Evolutionary conservation across 2,797 vertebrate genomes (phyloP).

Genomic region (Sciaenops ocellatus): DNA sequence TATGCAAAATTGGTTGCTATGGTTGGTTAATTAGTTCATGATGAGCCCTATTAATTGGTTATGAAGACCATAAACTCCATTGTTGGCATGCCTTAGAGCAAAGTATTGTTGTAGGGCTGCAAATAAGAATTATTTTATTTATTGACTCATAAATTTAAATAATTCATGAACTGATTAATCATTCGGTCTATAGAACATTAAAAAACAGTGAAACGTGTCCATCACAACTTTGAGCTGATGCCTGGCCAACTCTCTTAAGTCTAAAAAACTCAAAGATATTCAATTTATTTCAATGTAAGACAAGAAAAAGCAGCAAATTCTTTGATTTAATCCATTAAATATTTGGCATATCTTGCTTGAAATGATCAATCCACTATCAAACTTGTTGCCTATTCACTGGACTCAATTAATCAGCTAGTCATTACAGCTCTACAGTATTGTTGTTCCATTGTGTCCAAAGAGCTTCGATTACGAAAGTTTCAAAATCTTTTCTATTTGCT

Average conservation of each 20-base stretch:
- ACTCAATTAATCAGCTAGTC: background rate
- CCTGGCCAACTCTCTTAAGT: no score
- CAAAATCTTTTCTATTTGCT: slow-evolving; percentile 15
- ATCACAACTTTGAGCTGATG: no score
- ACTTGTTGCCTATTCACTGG: background rate
- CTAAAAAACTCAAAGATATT: background rate
- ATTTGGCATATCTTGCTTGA: background rate
- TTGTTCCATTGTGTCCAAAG: background rate
- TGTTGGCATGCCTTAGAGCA: no score
- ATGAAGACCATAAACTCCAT: no score
- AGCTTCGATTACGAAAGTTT: background rate
- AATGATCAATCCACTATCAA: background rate
- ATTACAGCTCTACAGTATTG: no score
- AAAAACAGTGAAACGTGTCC: background rate
- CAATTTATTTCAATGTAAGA: background rate
- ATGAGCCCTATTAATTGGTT: background rate
- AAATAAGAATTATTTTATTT: background rate
- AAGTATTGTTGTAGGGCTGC: background rate
- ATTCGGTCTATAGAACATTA: background rate
- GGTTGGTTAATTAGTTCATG: no score
- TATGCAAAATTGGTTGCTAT: no score
- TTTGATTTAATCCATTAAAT: background rate
- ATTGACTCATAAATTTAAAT: background rate
- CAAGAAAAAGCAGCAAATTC: background rate
- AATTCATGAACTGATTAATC: background rate